Conservation (phyloP, 1,140 invertebrate genomes). For the Papilio aristodemus region DNA sequence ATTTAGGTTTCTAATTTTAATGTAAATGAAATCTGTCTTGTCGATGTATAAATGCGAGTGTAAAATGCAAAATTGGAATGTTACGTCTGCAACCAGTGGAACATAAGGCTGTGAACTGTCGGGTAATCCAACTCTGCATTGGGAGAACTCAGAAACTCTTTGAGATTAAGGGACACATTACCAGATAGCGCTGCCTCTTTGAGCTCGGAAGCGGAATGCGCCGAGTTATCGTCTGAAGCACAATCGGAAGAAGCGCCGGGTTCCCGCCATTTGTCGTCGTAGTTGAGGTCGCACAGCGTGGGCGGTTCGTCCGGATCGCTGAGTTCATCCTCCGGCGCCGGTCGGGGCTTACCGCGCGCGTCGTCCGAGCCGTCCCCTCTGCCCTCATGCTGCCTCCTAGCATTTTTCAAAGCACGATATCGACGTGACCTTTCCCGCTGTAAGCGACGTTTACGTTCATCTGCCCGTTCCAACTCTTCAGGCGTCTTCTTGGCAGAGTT, state of each 20-base stretch:
- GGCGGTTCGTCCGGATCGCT: conserved; percentile 72
- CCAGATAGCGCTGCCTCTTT: conserved; percentile 51
- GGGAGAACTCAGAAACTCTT: conserved; percentile 67
- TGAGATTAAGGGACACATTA: conserved; percentile 59
- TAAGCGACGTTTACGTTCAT: conserved; percentile 67
- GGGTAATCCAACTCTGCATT: conserved; percentile 73
- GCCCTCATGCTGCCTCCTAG: conserved; percentile 66
- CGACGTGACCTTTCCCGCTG: conserved; percentile 69
- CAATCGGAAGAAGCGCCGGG: conserved; percentile 61
- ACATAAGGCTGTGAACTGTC: conserved; percentile 76
- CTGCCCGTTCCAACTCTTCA: conserved; percentile 71
- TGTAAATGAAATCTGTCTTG: too few species aligned
- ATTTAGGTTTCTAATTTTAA: too few species aligned
- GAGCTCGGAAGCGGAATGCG: conserved; percentile 61
- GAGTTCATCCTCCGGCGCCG: conserved; percentile 56
- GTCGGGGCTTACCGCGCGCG: conserved; percentile 51
- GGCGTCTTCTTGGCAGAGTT: conserved; percentile 72
- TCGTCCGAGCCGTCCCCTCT: conserved; percentile 54
- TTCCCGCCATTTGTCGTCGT: conserved; percentile 70
- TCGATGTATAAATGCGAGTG: conserved; percentile 39
- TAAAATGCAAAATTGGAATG: conserved; percentile 40
- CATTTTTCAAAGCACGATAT: conserved; percentile 71
- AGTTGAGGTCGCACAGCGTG: conserved; percentile 68
- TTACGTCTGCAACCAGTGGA: conserved; percentile 78
- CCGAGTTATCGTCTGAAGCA: conserved; percentile 72